Percentiles rank a stretch among this genome's conserved stretches.
Conservation (phyloP, 2,113 vertebrate genomes). For the Gymnogyps californianus region DNA sequence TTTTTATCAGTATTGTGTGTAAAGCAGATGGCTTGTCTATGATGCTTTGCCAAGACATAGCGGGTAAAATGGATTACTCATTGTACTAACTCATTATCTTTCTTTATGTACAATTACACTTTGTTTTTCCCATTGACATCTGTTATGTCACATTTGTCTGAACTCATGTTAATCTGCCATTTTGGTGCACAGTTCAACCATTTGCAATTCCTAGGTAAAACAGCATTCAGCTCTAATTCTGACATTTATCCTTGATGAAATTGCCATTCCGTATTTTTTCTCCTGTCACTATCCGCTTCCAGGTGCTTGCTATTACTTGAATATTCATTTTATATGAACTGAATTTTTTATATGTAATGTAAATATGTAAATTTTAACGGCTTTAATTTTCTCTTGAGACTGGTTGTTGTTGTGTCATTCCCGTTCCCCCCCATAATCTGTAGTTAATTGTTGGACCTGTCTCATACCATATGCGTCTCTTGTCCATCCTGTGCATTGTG, state of each 20-base stretch:
- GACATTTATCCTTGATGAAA: neutral
- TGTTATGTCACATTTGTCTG: neutral
- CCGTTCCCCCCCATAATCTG: accelerated
- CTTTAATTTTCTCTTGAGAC: neutral
- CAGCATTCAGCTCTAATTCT: neutral
- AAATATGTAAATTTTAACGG: neutral
- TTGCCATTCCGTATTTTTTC: neutral
- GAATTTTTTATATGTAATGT: neutral
- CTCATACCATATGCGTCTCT: neutral
- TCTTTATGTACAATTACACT: neutral
- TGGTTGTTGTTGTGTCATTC: neutral
- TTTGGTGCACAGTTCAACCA: neutral
- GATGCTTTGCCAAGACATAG: neutral
- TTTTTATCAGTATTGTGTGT: neutral
- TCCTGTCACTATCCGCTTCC: neutral
- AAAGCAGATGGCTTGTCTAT: neutral
- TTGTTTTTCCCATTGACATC: neutral
- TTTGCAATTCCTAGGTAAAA: neutral
- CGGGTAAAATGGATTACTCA: neutral
- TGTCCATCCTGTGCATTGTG: neutral
- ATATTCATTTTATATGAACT: neutral
- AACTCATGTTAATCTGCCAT: neutral
- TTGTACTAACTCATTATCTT: neutral
- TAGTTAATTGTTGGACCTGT: neutral
- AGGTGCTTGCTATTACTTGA: neutral